Evolutionary conservation across 2,113 vertebrate genomes (phyloP), one percentile per base, ranked within the genome.

Genomic region (Mirza zaza): DNA sequence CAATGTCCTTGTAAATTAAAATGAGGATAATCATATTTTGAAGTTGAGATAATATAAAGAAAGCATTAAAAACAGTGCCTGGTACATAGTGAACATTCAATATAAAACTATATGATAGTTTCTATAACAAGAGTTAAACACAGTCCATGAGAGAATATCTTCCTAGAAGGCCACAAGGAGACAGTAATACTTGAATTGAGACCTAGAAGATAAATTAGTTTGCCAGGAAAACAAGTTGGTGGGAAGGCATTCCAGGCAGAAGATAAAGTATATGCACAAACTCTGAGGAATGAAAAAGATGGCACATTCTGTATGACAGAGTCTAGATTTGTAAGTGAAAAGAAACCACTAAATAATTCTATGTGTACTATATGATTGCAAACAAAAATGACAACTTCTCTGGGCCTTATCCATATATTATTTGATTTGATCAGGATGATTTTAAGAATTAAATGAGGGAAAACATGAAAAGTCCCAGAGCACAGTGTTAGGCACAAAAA

Each of bases 391-490:
- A 61, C 13, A 67, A 90, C 32, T 79, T 84, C 61, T 50, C 57
- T 81, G 45, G 61, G 10, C 3, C 20, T 85, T 70, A 59, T 48
- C 25, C 48, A 11, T 84, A 73, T 84, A 23, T 90, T 73, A 92
- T 34, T 34, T 36, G 23, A 92, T 36, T 67, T 91, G 39, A 76
- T 52, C 20, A 48, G 29, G 79, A 63, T 59, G 17, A 85, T 73
- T 91, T 77, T 83, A 93, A 90, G 70, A 9, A 91, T 55, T 71
- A 70, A 96, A 85, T 83, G 10, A 87, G 29, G 93, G 14, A 94
- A 90, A 63, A 68, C 27, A 63, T 77, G 23, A 45, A 48, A 94
- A 93, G 8, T 65, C 21, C 21, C 71, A 63, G 23, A 71, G 52
- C 15, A 83, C 27, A 55, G 70, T 73, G 68, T 55, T 34, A 63